Evolutionary conservation across 2,888 invertebrate genomes (phyloP).

Genomic region (Acanthococcus lagerstroemiae): DNA sequence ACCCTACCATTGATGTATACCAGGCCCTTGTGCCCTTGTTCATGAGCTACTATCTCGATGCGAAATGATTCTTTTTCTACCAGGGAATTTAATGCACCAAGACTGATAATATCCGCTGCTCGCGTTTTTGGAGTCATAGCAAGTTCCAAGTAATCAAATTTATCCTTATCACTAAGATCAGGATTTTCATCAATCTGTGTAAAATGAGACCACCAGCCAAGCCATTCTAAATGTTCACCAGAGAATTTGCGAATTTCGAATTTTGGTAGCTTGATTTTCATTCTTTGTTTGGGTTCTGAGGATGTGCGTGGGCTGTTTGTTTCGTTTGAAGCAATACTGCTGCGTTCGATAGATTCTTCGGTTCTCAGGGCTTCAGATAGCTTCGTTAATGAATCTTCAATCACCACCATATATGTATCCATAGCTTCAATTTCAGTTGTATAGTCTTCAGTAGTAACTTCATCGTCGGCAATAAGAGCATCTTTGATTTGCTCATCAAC

Average conservation of each 20-base stretch:
- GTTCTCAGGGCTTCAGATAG: not conserved
- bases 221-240: not conserved
- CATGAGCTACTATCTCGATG: no score
- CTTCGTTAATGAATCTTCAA: not conserved
- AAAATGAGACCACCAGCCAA: not conserved
- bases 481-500: not conserved
- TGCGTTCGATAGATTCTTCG: not conserved
- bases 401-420: not conserved
- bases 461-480: not conserved
- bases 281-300: no score
- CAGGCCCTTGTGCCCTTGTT: no score
- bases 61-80: no score
- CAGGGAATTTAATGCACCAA: no score
- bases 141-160: not conserved
- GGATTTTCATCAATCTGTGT: not conserved
- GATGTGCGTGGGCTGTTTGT: not conserved
- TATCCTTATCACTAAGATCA: not conserved
- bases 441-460: not conserved
- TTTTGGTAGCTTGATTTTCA: not conserved
- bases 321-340: not conserved
- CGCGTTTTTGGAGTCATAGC: not conserved
- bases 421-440: not conserved
- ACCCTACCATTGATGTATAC: no score
- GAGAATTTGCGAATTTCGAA: not conserved
- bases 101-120: not conserved